Evolutionary conservation across 2,113 vertebrate genomes (phyloP), one percentile per base, ranked within the genome.

Genomic region (Anhinga rufa): DNA sequence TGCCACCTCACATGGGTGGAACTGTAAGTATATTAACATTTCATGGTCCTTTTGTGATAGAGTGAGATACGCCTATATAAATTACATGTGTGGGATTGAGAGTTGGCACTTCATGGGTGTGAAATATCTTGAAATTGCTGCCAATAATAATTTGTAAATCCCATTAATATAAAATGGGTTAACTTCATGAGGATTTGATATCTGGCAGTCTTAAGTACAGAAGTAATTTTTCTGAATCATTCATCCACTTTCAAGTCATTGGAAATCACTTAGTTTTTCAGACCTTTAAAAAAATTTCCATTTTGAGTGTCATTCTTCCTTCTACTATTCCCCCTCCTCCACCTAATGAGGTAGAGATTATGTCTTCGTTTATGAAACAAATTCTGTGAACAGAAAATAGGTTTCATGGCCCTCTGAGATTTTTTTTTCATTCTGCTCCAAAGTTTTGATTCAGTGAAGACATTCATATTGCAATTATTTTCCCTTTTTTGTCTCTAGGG

Each of bases 1-100:
- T 99, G 62, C 99, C 99, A 17, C 96, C 98, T 36, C 98, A 99
- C 95, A 99, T 99, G 99, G 99, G 99, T 93, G 99, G 99, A 97
- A 99, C 97, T 96, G 99, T 99, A 98, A 97, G 99, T 98, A 95
- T 75, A 40, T 49, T 68, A n/a, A 36, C 26, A 24, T 51, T 65
- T 46, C 40, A 21, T 31, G 7, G 32, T 84, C 25, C 31, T 46
- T 10, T 58, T 71, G 24, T 69, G 61, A n/a, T 52, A 48, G 26
- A 31, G 34, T 76, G 36, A 93, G 55, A 24, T 25, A 31, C 0
- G 17, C 15, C 8, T 62, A 0, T 51, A 28, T 46, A 72, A 91
- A 77, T 54, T 44, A n/a, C 4, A 2, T 42, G 7, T 9, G 3
- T n/a, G 31, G 10, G 6, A 0, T 29, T 55, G 22, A 78, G n/a